Percentiles rank a stretch among this genome's conserved stretches.
Evolutionary conservation across 2,113 vertebrate genomes (phyloP).

Genomic region (Aspiorhynchus laticeps): DNA sequence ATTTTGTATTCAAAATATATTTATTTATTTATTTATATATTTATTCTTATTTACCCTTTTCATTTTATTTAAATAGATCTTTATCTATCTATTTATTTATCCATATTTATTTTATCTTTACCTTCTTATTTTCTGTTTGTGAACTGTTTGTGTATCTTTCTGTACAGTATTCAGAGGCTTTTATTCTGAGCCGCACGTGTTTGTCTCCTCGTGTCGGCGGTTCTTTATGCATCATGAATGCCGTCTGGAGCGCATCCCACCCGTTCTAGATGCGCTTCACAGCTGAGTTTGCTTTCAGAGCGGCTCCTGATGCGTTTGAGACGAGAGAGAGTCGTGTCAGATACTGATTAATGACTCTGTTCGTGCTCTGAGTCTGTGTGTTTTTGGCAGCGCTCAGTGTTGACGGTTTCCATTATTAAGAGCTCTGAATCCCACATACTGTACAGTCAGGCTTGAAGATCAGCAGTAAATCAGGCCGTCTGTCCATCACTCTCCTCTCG

Average conservation of each 20-base stretch:
- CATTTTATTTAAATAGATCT: no score
- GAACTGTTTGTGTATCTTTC: not conserved
- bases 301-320: not conserved
- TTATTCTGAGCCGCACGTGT: not conserved
- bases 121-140: not conserved
- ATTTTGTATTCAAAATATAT: no score
- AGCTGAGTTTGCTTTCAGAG: not conserved
- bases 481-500: not conserved
- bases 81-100: not conserved
- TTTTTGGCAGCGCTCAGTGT: not conserved
- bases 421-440: not conserved
- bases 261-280: not conserved
- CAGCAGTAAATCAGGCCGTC: not conserved
- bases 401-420: constrained; percentile 1
- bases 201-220: not conserved
- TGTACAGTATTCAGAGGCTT: not conserved
- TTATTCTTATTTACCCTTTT: no score
- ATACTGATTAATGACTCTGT: not conserved
- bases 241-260: not conserved
- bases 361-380: not conserved
- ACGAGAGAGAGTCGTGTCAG: not conserved
- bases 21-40: no score
- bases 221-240: constrained; percentile 9
- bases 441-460: not conserved
- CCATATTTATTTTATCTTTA: not conserved